Base-by-base conservation (phyloP, 64 coral and sea anemone species). In the Stichodactyla helianthus region DNA sequence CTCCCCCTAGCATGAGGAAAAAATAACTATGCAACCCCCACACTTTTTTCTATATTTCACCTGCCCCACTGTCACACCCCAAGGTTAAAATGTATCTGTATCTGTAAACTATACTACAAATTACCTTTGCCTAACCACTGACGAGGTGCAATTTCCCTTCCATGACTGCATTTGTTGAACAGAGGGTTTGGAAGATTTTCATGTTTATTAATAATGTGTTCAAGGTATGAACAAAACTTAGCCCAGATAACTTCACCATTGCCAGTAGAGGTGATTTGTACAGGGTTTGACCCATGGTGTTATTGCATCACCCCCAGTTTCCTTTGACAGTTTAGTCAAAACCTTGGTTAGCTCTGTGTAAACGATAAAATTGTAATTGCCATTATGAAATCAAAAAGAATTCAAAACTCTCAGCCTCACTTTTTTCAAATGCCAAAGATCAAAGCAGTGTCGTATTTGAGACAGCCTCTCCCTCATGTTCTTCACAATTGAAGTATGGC, bases 181-280 rank as follows among this genome's bases (percentile, higher is more conserved):
- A 95, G 63, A 18, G 86, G 89, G 59, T 89, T 82, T 79, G 54
- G 82, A 14, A 88, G 79, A 31, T 76, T 31, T n/a, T 54, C 61
- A 55, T 91, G 86, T 50, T 86, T 88, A 28, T 95, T 95, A 7
- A 91, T 55, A 70, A 95, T 67, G 62, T 95, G 89, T 22, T 76
- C 54, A 52, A 95, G 51, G 63, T 88, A 89, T 13, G 86, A 79
- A 22, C 83, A 91, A 25, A 95, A 91, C 76, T 91, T 95, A 7
- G 93, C 86, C 71, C 83, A 95, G 1, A 91, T 95, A 7, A 95
- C 83, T 16, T 58, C 53, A 51, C 93, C 86, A 88, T 86, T 95
- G n/a, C 89, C 89, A 95, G 25, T 85, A 82, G 71, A 95, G 79
- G 65, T 95, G 93, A 52, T 91, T 95, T 58, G 35, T 51, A 82